phyloP scores from a whole-genome alignment of 2,113 vertebrate species.

The Varanus komodoensis region DNA sequence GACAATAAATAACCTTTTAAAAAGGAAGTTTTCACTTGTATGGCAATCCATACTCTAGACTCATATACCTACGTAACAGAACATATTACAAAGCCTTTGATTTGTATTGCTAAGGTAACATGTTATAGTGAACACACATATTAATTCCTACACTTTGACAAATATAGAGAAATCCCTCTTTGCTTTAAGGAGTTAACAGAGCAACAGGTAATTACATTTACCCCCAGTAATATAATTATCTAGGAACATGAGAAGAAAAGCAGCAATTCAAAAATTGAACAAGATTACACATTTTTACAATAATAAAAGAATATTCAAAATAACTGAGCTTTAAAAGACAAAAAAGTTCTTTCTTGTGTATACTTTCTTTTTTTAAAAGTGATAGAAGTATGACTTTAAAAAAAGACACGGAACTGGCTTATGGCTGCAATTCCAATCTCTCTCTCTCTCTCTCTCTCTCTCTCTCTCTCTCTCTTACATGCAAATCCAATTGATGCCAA shows the following conservation, averaged over 20 bases:
- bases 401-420: neutral
- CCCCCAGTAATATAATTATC: constrained; percentile 65
- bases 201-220: constrained; percentile 74
- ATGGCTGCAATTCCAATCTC: neutral
- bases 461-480: neutral
- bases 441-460: neutral
- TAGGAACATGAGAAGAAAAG: constrained; percentile 71
- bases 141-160: constrained; percentile 74
- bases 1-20: constrained; percentile 76
- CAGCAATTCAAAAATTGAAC: constrained; percentile 71
- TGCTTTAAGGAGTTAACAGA: constrained; percentile 79
- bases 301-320: constrained; percentile 71
- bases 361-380: constrained; percentile 6
- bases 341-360: constrained; percentile 62
- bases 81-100: constrained; percentile 71
- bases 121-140: constrained; percentile 74
- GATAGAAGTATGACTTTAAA: constrained; percentile 73
- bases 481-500: neutral
- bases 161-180: constrained; percentile 77
- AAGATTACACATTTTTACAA: constrained; percentile 35
- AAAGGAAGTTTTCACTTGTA: constrained; percentile 72
- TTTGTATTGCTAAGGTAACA: constrained; percentile 71
- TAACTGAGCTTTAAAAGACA: constrained; percentile 70
- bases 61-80: constrained; percentile 71
- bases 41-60: constrained; percentile 73